Percentiles rank a stretch among this genome's conserved stretches.
Conservation (phyloP, 2,113 vertebrate genomes). For the Telmatochromis bifrenatus region DNA sequence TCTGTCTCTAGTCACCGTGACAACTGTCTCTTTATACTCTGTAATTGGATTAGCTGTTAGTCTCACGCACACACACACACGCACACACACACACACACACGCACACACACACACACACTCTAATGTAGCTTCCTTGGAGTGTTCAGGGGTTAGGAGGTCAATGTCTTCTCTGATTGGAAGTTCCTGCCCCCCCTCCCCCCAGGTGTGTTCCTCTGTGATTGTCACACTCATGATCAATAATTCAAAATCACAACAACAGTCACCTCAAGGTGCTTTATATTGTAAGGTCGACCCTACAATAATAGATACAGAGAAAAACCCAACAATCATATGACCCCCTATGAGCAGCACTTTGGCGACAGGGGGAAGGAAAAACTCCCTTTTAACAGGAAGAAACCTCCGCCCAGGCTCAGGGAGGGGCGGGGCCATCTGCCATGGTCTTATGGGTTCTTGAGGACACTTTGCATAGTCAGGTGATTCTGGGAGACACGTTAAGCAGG, state of each 20-base stretch:
- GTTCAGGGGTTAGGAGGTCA: background rate
- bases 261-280: fast-evolving
- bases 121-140: background rate
- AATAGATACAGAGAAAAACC: background rate
- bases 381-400: background rate
- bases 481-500: background rate
- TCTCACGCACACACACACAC: background rate
- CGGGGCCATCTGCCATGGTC: background rate
- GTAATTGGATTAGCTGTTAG: conserved; percentile 9
- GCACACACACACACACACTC: background rate
- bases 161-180: background rate
- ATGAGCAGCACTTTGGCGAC: background rate
- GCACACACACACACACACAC: background rate
- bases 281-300: background rate
- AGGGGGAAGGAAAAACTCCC: background rate
- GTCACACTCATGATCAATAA: background rate
- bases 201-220: background rate
- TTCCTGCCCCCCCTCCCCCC: background rate
- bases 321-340: background rate
- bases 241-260: background rate
- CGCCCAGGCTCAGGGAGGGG: background rate
- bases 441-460: background rate
- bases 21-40: background rate
- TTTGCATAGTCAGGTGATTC: background rate
- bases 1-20: background rate